Conservation (phyloP, 2,888 invertebrate genomes). For the Leuctra nigra region DNA sequence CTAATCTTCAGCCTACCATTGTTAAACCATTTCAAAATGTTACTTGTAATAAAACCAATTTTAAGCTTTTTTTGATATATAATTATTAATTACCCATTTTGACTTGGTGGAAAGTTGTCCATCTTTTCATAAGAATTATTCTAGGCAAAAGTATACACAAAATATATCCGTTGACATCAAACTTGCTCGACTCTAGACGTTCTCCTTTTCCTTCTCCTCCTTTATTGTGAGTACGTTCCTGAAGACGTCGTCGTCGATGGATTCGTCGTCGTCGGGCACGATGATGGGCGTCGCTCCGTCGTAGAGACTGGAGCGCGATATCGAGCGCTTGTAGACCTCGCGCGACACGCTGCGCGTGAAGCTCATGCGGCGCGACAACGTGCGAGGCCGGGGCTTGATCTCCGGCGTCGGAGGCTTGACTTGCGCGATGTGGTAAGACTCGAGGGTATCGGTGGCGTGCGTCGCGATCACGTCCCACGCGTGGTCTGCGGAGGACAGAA, state of each 20-base stretch:
- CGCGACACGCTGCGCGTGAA: slow-evolving; percentile 51
- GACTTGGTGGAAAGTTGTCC: too few species aligned
- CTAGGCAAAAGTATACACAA: too few species aligned
- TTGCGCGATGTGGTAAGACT: slow-evolving; percentile 35
- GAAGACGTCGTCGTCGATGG: slow-evolving; percentile 27
- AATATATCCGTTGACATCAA: too few species aligned
- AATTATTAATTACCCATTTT: too few species aligned
- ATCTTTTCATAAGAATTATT: too few species aligned
- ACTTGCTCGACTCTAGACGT: too few species aligned
- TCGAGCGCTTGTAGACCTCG: slow-evolving; percentile 40
- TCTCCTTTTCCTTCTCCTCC: slow-evolving; percentile 19
- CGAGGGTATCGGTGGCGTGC: slow-evolving; percentile 51
- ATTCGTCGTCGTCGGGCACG: slow-evolving; percentile 30
- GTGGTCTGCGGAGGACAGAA: slow-evolving; percentile 45
- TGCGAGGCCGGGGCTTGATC: slow-evolving; percentile 30
- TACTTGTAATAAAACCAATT: too few species aligned
- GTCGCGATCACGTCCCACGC: slow-evolving; percentile 57
- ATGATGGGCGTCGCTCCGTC: slow-evolving; percentile 31
- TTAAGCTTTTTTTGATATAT: too few species aligned
- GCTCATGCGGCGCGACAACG: slow-evolving; percentile 44
- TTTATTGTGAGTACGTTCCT: slow-evolving; percentile 13
- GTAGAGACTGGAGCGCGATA: slow-evolving; percentile 29
- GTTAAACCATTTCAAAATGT: too few species aligned
- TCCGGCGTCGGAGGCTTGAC: slow-evolving; percentile 32
- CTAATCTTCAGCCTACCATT: too few species aligned